phyloP scores from a whole-genome alignment of 1,140 invertebrate species.

The Drosophila hydei region DNA sequence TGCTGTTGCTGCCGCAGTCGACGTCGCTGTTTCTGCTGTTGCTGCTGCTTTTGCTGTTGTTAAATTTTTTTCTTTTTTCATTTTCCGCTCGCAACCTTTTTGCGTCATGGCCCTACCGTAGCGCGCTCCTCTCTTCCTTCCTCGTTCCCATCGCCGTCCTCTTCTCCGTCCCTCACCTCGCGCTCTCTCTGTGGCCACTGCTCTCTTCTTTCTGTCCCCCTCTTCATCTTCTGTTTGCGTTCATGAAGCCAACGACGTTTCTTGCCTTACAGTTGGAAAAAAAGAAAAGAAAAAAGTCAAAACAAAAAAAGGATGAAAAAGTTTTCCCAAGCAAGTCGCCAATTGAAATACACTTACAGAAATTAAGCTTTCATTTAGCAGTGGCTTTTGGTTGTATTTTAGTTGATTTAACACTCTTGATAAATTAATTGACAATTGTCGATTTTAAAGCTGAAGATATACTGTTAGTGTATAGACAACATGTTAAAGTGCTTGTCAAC shows the following conservation, averaged over 20 bases:
- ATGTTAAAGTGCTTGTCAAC: not conserved
- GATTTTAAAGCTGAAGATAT: too few relatives aligned
- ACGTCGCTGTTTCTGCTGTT: conserved; percentile 37
- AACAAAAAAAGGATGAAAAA: conserved; percentile 18
- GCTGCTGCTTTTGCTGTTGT: conserved; percentile 74
- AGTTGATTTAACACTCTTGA: too few relatives aligned
- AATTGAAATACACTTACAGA: conserved; percentile 6
- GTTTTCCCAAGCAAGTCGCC: conserved; percentile 4
- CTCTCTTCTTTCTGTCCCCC: not conserved
- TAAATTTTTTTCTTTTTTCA: conserved; percentile 81
- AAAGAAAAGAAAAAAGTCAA: conserved; percentile 4
- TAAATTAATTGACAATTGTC: too few relatives aligned
- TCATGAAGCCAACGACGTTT: conserved; percentile 49
- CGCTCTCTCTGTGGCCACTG: conserved; percentile 1
- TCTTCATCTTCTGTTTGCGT: not conserved
- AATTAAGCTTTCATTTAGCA: not conserved
- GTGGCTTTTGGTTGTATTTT: too few relatives aligned
- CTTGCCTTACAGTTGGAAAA: conserved; percentile 43
- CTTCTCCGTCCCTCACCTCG: not conserved
- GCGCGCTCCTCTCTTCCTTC: conserved; percentile 1
- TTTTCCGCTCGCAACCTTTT: conserved; percentile 80
- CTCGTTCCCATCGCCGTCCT: not conserved
- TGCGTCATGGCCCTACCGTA: conserved; percentile 49
- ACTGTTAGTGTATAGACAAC: too few relatives aligned
- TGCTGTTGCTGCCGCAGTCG: conserved; percentile 25